These are phyloP conservation scores for Lacanobia oleracea DNA, from an alignment of 2,888 invertebrate genomes.

Conservation along the genomic window DNA sequence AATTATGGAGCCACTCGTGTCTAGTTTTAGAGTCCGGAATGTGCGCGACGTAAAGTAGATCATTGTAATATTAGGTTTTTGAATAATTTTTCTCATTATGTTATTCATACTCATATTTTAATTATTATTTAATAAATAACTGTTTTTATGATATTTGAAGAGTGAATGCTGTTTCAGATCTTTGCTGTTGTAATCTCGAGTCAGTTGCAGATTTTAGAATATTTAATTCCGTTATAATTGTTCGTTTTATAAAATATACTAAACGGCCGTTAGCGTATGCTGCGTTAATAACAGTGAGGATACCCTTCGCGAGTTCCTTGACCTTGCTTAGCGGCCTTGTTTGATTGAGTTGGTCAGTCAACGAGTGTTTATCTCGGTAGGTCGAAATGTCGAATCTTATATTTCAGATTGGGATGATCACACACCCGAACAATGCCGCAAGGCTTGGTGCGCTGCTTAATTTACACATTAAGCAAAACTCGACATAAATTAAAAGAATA, in stretches of 20 bases:
- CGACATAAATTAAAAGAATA: no score
- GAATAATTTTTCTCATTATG: not conserved
- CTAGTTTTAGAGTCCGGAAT: not conserved
- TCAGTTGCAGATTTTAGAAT: slow-evolving; percentile 23
- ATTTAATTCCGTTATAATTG: not conserved
- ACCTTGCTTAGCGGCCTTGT: not conserved
- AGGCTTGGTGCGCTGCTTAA: not conserved
- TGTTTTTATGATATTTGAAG: not conserved
- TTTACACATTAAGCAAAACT: not conserved
- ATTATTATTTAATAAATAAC: not conserved
- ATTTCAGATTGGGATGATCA: not conserved
- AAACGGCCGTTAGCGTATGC: not conserved
- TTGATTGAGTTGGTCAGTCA: slow-evolving; percentile 1
- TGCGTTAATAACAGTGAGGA: not conserved
- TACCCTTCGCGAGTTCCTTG: slow-evolving; percentile 13
- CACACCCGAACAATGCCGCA: not conserved
- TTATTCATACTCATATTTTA: slow-evolving; percentile 7
- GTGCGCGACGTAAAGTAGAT: slow-evolving; percentile 6
- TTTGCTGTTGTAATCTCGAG: slow-evolving; percentile 27
- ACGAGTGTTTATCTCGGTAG: not conserved
- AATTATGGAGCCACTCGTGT: slow-evolving; percentile 1
- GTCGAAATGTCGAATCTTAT: not conserved
- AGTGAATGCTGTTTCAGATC: slow-evolving; percentile 26
- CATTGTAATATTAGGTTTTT: slow-evolving; percentile 4
- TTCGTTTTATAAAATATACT: not conserved